Conservation (phyloP, 2,797 vertebrate genomes). For the Centropyge bicolor region DNA sequence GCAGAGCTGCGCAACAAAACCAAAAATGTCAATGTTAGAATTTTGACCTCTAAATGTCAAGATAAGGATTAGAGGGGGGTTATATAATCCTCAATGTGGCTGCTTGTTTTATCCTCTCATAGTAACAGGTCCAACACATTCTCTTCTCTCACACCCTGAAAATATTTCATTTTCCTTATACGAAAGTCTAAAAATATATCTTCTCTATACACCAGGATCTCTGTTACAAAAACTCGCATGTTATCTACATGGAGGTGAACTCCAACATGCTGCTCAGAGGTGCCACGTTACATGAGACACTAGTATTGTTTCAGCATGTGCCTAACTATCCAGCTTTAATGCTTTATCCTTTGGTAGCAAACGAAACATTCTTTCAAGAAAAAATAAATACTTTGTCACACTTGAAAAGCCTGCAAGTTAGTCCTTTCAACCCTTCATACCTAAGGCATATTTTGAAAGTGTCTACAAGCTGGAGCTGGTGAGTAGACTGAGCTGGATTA, state of each 20-base stretch:
- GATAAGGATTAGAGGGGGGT: slow-evolving; percentile 5
- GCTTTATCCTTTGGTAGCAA: slow-evolving; percentile 92
- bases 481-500: slow-evolving; percentile 22
- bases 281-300: slow-evolving; percentile 17
- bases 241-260: slow-evolving; percentile 63
- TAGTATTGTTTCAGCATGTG: slow-evolving; percentile 29
- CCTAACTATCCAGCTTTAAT: slow-evolving; percentile 11
- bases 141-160: slow-evolving; percentile 83
- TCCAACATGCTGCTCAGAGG: slow-evolving; percentile 54
- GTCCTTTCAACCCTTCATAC: slow-evolving; percentile 72
- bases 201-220: slow-evolving; percentile 70
- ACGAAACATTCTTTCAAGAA: slow-evolving; percentile 84
- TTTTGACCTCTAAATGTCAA: slow-evolving; percentile 39
- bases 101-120: slow-evolving; percentile 75
- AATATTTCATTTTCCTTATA: slow-evolving; percentile 83
- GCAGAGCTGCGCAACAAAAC: slow-evolving; percentile 13
- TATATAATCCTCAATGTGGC: slow-evolving; percentile 33
- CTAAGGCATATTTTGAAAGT: slow-evolving; percentile 85
- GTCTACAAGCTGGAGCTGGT: slow-evolving; percentile 74
- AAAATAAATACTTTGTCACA: slow-evolving; percentile 89
- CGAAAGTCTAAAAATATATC: slow-evolving; percentile 84
- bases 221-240: slow-evolving; percentile 66
- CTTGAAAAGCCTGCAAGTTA: slow-evolving; percentile 76
- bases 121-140: slow-evolving; percentile 73
- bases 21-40: slow-evolving; percentile 14